Evolutionary conservation across 2,888 invertebrate genomes (phyloP).

Genomic region (Lordiphosa fenestrarum): DNA sequence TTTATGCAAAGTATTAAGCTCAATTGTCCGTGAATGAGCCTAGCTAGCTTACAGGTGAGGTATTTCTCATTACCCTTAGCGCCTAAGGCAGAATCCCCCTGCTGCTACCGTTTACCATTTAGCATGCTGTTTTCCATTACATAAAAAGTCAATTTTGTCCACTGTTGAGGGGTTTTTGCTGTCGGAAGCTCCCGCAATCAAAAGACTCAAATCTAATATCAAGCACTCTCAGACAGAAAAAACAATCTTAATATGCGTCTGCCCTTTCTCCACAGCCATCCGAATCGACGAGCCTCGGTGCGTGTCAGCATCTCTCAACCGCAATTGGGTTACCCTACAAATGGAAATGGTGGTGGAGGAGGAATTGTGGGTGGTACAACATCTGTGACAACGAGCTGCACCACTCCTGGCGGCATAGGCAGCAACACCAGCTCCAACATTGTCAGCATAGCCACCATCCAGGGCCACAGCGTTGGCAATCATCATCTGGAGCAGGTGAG

Average conservation of each 20-base stretch:
- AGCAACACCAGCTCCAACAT: constrained; percentile 30
- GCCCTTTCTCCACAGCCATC: constrained; percentile 55
- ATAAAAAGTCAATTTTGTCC: constrained; percentile 63
- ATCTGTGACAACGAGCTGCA: constrained; percentile 56
- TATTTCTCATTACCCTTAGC: constrained; percentile 30
- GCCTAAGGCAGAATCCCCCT: constrained; percentile 5
- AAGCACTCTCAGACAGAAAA: constrained; percentile 20
- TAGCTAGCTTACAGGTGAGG: constrained; percentile 6
- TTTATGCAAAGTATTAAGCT: constrained; percentile 28
- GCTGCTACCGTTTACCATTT: neutral
- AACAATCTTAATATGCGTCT: constrained; percentile 43
- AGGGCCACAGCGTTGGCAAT: constrained; percentile 38
- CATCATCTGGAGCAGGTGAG: constrained; percentile 64
- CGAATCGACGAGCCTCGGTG: constrained; percentile 76
- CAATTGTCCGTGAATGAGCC: constrained; percentile 21
- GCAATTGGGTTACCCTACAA: constrained; percentile 81
- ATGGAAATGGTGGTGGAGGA: constrained; percentile 80
- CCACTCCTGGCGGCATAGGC: constrained; percentile 79
- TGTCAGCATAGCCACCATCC: constrained; percentile 52
- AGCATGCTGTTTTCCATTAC: constrained; percentile 17
- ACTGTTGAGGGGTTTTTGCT: constrained; percentile 44
- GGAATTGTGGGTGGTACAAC: constrained; percentile 28
- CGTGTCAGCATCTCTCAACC: constrained; percentile 77
- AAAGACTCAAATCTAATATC: constrained; percentile 55
- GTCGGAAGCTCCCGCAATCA: constrained; percentile 37